phyloP scores from a whole-genome alignment of 2,888 invertebrate genomes.

The Nyleta sp. region DNA sequence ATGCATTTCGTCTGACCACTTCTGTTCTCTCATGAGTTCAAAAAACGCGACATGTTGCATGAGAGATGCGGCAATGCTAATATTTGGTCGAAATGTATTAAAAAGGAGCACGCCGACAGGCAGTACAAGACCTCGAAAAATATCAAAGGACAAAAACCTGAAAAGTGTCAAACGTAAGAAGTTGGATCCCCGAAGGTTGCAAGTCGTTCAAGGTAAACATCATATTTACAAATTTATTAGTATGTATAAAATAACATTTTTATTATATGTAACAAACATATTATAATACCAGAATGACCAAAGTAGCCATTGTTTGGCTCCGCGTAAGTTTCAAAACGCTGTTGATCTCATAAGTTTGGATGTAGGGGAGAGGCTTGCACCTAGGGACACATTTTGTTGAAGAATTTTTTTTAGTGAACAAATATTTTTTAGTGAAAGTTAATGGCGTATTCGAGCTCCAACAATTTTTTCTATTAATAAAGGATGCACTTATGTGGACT shows the following conservation, averaged over 20 bases:
- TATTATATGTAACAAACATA: background rate
- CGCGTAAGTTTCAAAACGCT: no score
- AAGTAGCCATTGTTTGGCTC: no score
- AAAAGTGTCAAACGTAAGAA: constrained; percentile 1
- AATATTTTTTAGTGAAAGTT: background rate
- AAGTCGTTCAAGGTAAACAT: constrained; percentile 17
- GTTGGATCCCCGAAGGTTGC: constrained; percentile 15
- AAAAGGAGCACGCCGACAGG: constrained; percentile 17
- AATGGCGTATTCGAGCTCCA: no score
- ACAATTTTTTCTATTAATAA: no score
- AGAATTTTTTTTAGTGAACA: background rate
- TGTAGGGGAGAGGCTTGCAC: background rate
- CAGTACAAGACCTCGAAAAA: background rate
- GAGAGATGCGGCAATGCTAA: constrained; percentile 7
- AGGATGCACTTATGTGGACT: no score
- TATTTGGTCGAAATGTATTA: constrained; percentile 12
- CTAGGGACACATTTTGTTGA: background rate
- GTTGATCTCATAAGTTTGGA: no score
- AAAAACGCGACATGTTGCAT: constrained; percentile 1
- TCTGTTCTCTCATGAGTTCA: background rate
- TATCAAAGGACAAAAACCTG: background rate
- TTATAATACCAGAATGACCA: no score
- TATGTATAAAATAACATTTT: background rate
- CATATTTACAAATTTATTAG: no score
- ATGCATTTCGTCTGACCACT: background rate